Base-by-base conservation (phyloP, 1,140 invertebrate species). In the Lordiphosa mommai region DNA sequence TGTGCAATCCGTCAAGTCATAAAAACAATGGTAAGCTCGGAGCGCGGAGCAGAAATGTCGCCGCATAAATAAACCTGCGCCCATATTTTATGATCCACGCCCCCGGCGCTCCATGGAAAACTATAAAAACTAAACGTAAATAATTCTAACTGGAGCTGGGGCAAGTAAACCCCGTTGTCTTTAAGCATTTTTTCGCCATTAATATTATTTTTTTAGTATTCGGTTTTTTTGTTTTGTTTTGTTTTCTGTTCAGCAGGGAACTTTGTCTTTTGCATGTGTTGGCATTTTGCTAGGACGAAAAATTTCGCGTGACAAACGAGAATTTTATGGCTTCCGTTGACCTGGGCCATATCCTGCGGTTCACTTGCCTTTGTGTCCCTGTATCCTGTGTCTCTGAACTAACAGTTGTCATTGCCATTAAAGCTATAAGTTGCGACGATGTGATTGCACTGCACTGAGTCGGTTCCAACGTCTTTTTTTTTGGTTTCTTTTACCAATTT, bases 311-410 rank as follows among this genome's bases (percentile, higher is more conserved):
- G 85, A 87, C 85, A 87, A 87, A 87, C 85, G 85, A 87, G 85
- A 68, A 85, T 87, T 87, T 87, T 87, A 87, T 87, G 85, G 84
- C 84, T 87, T 87, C 85, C 84, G 85, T 87, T 87, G 85, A 87
- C 85, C 85, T 87, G 85, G 64, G 77, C 77, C 73, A 84, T 86
- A 86, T 86, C 82, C 82, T 86, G 80, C 70, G 76, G 76, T 80
- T 80, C 71, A 61, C 68, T 76, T 67, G 73, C 67, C 51, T 65
- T 61, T 71, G 67, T 71, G 36, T 57, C 23, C 41, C 29, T 43
- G 38, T 60, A 53, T 53, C 49, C 53, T 51, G 41, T 13, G 27
- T 34, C n/a, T 14, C 47, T 52, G 40, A 55, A 56, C 67, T 70
- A 82, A 82, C 77, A 82, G 77, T 82, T 82, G 77, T 82, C 77